Conservation (phyloP, 2,113 vertebrate species). For the Microtus ochrogaster region DNA sequence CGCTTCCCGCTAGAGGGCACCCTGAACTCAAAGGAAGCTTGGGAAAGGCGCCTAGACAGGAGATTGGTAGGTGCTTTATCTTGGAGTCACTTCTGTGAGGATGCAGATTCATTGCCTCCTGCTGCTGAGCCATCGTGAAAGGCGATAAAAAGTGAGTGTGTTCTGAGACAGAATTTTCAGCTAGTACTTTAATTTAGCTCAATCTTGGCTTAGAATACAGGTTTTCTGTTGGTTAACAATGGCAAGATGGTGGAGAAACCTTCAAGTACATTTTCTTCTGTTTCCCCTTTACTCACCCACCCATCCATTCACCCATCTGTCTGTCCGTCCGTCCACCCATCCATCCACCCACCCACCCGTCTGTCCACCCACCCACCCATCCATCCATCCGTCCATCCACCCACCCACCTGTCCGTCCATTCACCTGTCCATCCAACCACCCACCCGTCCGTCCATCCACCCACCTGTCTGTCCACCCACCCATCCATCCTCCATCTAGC, state of each 20-base stretch:
- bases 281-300: background rate
- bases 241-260: background rate
- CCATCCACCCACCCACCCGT: background rate
- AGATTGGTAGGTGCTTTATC: background rate
- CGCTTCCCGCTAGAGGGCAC: constrained; percentile 15
- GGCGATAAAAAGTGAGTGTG: background rate
- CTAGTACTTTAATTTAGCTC: background rate
- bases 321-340: background rate
- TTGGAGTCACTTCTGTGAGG: background rate
- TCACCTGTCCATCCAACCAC: background rate
- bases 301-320: background rate
- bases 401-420: background rate
- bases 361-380: background rate
- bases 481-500: background rate
- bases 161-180: constrained; percentile 16
- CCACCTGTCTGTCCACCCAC: no score
- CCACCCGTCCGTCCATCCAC: background rate
- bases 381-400: no score
- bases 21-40: constrained; percentile 2
- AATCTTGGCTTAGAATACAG: constrained; percentile 1
- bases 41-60: background rate
- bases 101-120: background rate
- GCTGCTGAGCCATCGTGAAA: background rate
- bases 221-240: background rate
- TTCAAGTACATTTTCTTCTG: background rate